phyloP scores from a whole-genome alignment of 2,888 invertebrate genomes.

The Netelia inedita region DNA sequence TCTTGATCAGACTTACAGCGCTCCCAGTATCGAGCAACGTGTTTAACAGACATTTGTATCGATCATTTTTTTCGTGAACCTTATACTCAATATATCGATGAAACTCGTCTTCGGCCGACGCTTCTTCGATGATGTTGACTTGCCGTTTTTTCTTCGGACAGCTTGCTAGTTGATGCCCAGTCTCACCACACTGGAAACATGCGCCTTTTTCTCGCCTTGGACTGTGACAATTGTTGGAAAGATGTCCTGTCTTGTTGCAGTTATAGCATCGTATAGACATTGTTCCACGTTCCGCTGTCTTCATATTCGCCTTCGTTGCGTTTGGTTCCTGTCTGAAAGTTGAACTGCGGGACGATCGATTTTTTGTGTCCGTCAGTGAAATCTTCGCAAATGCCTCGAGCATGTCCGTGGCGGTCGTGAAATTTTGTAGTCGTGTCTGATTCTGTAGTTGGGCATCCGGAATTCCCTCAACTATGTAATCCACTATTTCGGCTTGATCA shows the following conservation, averaged over 20 bases:
- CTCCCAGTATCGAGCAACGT: slow-evolving; percentile 63
- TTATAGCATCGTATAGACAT: slow-evolving; percentile 30
- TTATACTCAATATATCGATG: slow-evolving; percentile 45
- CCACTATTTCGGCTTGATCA: slow-evolving; percentile 55
- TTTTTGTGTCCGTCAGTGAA: slow-evolving; percentile 5
- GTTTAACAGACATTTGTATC: slow-evolving; percentile 31
- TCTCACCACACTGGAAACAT: slow-evolving; percentile 35
- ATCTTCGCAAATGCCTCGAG: slow-evolving; percentile 46
- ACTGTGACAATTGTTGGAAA: slow-evolving; percentile 9
- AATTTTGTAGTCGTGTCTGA: slow-evolving; percentile 60
- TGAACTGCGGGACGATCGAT: not conserved
- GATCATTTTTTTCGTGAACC: not conserved
- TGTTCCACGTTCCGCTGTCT: not conserved
- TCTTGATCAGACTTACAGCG: slow-evolving; percentile 60
- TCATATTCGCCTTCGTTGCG: not conserved
- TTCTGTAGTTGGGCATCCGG: slow-evolving; percentile 53
- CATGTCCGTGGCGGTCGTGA: slow-evolving; percentile 1
- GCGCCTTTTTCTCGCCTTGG: slow-evolving; percentile 15
- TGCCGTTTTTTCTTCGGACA: slow-evolving; percentile 25
- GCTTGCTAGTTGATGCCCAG: slow-evolving; percentile 10
- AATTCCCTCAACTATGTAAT: slow-evolving; percentile 68
- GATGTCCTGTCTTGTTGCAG: slow-evolving; percentile 30
- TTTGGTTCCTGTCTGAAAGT: not conserved
- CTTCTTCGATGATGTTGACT: slow-evolving; percentile 46
- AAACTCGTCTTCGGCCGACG: slow-evolving; percentile 37